These are phyloP conservation scores for Bradypodion pumilum DNA, from an alignment of 2,797 vertebrate species.

Conservation along the genomic window DNA sequence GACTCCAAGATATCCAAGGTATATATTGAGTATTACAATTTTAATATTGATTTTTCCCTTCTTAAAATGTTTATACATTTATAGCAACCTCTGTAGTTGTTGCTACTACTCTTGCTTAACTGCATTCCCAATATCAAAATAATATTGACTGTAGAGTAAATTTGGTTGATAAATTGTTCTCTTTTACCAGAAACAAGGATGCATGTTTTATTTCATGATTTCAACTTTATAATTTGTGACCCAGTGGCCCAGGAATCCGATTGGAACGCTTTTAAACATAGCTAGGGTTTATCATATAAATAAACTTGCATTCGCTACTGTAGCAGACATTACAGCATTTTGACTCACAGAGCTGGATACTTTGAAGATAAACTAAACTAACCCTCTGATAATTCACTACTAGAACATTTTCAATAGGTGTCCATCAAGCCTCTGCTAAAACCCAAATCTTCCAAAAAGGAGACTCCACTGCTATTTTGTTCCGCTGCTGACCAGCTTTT, in stretches of 20 bases:
- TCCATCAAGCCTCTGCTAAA: neutral
- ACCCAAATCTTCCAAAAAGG: neutral
- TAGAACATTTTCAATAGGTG: neutral
- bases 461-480: neutral
- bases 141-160: neutral
- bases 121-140: neutral
- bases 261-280: neutral
- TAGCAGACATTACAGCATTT: neutral
- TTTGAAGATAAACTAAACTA: neutral
- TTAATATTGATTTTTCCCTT: too few relatives aligned
- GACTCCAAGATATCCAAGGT: too few relatives aligned
- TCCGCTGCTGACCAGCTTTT: neutral
- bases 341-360: neutral
- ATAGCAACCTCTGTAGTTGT: too few relatives aligned
- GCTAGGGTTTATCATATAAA: neutral
- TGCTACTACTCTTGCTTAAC: neutral
- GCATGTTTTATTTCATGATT: neutral
- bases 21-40: too few relatives aligned
- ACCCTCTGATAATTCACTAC: neutral
- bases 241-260: neutral
- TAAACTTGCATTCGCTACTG: neutral
- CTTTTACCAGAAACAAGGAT: neutral
- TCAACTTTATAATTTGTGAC: neutral
- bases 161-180: neutral
- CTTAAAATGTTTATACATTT: too few relatives aligned